Base-by-base conservation (phyloP, 2,888 invertebrate species). In the Brenthis hecate region DNA sequence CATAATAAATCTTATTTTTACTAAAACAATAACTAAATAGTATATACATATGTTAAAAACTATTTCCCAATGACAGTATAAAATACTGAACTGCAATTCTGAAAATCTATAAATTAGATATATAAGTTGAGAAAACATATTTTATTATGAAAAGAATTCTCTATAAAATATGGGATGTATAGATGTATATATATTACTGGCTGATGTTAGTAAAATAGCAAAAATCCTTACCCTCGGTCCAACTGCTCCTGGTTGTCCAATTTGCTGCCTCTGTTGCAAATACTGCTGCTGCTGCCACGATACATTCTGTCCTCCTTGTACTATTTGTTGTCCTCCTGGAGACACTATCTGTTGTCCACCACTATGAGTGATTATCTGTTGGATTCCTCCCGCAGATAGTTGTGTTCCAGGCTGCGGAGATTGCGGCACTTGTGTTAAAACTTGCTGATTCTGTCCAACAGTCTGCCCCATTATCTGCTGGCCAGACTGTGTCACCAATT, bases 281-380 rank as follows among this genome's bases (percentile, higher is more conserved):
- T 92, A 93, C 74, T 92, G 93, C 73, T 93, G 93, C 70, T 93
- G 93, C 72, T 92, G 92, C 92, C 92, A 92, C 0, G 91, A 85
- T 13, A 92, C 91, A 78, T 88, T 90, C 77, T 90, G 93, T 2
- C 88, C 89, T 13, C 89, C 90, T 76, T 89, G 91, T 13, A 92
- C 88, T 28, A 91, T 86, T 71, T 91, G 91, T 69, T 91, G 91
- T 0, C 90, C 91, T 0, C 91, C 90, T 0, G 92, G 92, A 0
- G 92, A 89, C 8, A 92, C 88, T 43, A 93, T 89, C 76, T 93
- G 92, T 76, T 93, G 93, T 0, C 89, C 90, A 3, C 90, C 89
- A 48, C 91, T 88, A 76, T 93, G 93, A 0, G 92, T 91, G 69
- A 93, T 93, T 36, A 92, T 92, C 78, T 93, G 93, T 75, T 93